Evolutionary conservation across 2,888 invertebrate species (phyloP), one percentile per base, ranked within the genome.

Genomic region (Chrysolina oricalcia): DNA sequence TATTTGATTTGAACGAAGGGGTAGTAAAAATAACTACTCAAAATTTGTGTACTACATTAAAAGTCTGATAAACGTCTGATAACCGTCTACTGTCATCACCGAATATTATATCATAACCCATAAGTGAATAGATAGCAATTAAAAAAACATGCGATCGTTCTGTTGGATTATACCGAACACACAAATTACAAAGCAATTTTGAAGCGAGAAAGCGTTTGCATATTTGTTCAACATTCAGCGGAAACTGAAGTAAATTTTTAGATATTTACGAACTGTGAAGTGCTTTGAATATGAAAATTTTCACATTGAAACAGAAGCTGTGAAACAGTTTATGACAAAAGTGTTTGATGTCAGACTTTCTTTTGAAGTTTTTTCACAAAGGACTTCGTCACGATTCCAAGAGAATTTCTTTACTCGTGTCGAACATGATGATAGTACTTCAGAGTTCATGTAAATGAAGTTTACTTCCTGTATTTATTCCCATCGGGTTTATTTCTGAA

Each of bases 351-450:
- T 59, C 11, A 17, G 27, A 27, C 27, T 15, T 23, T 23, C 23
- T 35, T 59, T 59, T 59, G 59, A 59, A 59, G 59, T 59, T 59
- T 59, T 59, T 59, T 59, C 35, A 27, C 17, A 27, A 59, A 23
- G 59, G 17, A n/a, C 35, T 27, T n/a, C 27, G 59, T 59, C 10
- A 8, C 59, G 9, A 15, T 53, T 53, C 19, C 53, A 21, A 10
- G 19, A n/a, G 23, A 59, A 59, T n/a, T 59, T 59, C 59, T 59
- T 27, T 59, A 59, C 59, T 59, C 10, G 15, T 27, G 23, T n/a
- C n/a, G 59, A 23, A 35, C 15, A 59, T 35, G 23, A 59, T 59
- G 59, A 13, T n/a, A 5, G 27, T 27, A 59, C 13, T 59, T 27
- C 15, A 27, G 27, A 35, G 35, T 59, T 21, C 15, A 15, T 43